phyloP scores from a whole-genome alignment of 2,888 invertebrate species.

The Melolontha melolontha region DNA sequence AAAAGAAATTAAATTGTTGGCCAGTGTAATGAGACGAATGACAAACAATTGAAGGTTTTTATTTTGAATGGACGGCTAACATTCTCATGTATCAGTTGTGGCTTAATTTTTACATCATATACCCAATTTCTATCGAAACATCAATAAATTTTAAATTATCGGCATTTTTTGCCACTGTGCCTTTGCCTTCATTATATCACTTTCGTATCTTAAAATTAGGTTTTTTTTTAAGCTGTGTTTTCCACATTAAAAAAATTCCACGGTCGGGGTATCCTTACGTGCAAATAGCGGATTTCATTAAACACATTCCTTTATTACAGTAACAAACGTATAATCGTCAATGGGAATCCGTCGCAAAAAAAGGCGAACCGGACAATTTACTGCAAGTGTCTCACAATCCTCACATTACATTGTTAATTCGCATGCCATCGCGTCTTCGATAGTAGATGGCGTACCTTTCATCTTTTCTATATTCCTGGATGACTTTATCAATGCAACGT shows the following conservation, averaged over 20 bases:
- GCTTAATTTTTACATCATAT: too few species aligned
- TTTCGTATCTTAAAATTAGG: not conserved
- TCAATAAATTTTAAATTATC: too few species aligned
- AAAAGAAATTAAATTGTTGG: too few species aligned
- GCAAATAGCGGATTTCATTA: slow-evolving; percentile 40
- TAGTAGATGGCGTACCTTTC: slow-evolving; percentile 3
- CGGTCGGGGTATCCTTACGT: slow-evolving; percentile 4
- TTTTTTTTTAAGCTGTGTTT: too few species aligned
- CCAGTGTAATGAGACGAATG: too few species aligned
- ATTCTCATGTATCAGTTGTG: too few species aligned
- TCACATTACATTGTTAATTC: slow-evolving; percentile 41
- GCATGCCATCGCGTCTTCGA: slow-evolving; percentile 54
- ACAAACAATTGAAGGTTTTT: too few species aligned
- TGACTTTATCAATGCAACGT: slow-evolving; percentile 30
- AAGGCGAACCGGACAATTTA: slow-evolving; percentile 56
- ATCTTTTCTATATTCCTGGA: slow-evolving; percentile 21
- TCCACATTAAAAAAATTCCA: not conserved
- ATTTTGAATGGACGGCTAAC: too few species aligned
- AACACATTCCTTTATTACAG: slow-evolving; percentile 39
- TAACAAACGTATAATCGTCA: slow-evolving; percentile 35
- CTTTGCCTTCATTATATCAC: too few species aligned
- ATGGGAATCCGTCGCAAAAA: slow-evolving; percentile 46
- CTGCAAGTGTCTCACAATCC: slow-evolving; percentile 55
- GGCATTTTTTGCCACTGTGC: too few species aligned
- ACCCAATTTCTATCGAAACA: too few species aligned